These are phyloP conservation scores for Aphelenchoides fujianensis DNA, from an alignment of 1,140 invertebrate genomes.

Conservation along the genomic window DNA sequence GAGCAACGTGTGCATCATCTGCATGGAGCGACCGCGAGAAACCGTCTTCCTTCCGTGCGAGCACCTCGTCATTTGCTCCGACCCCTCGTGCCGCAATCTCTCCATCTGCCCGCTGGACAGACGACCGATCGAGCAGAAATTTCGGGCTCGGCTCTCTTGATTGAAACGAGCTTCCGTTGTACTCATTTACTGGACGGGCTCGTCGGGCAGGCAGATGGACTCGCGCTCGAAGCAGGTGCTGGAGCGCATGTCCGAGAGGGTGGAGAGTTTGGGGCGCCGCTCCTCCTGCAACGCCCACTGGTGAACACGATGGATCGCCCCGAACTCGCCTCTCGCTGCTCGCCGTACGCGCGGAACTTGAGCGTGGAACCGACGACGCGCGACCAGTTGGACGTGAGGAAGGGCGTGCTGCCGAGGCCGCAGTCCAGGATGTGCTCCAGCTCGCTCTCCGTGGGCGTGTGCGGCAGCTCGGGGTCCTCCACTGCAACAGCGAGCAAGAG, in stretches of 20 bases:
- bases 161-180: too few relatives aligned
- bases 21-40: too few relatives aligned
- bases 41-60: too few relatives aligned
- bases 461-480: constrained; percentile 5
- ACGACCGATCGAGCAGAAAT: too few relatives aligned
- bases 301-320: constrained; percentile 11
- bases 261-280: constrained; percentile 33
- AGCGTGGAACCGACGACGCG: constrained; percentile 18
- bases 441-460: constrained; percentile 20
- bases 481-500: too few relatives aligned
- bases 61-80: too few relatives aligned
- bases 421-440: constrained; percentile 1
- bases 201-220: constrained; percentile 20
- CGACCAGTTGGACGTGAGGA: constrained; percentile 30
- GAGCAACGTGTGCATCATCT: too few relatives aligned
- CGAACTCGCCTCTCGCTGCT: constrained; percentile 26
- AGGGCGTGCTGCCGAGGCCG: constrained; percentile 6
- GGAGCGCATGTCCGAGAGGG: constrained; percentile 36
- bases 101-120: too few relatives aligned
- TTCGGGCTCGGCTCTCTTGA: too few relatives aligned
- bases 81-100: too few relatives aligned
- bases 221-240: constrained; percentile 39
- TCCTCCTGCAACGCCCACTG: constrained; percentile 14
- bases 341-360: constrained; percentile 6
- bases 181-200: neutral